phyloP scores from a whole-genome alignment of 2,888 invertebrate species.

The Gymnocheta viridis region DNA sequence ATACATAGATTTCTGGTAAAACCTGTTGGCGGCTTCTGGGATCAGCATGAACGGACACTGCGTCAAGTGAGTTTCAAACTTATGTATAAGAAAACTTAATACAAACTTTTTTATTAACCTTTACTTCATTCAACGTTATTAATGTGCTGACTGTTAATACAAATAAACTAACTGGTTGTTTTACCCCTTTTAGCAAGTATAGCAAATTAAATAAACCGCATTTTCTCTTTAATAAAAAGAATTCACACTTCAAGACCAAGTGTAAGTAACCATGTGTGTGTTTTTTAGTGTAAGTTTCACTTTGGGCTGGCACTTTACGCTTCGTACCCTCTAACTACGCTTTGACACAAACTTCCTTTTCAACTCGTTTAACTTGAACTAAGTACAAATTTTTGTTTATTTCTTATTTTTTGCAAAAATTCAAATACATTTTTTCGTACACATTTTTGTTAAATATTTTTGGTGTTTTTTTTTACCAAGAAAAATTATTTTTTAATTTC shows the following conservation, averaged over 20 bases:
- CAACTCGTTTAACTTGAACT: constrained; percentile 33
- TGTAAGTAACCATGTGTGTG: too few species aligned
- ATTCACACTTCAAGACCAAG: constrained; percentile 64
- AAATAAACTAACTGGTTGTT: not conserved
- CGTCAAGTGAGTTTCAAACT: too few species aligned
- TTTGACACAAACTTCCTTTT: constrained; percentile 65
- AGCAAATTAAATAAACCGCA: constrained; percentile 10
- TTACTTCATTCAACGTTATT: not conserved
- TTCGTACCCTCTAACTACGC: constrained; percentile 53
- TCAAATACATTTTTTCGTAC: constrained; percentile 18
- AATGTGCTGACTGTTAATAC: constrained; percentile 1
- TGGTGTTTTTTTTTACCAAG: not conserved
- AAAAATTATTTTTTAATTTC: constrained; percentile 22
- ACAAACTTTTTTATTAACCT: too few species aligned
- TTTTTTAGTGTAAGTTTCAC: not conserved
- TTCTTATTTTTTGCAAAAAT: constrained; percentile 4
- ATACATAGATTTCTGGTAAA: too few species aligned
- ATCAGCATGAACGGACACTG: too few species aligned
- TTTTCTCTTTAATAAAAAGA: constrained; percentile 48
- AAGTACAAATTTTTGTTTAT: constrained; percentile 1
- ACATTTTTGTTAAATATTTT: constrained; percentile 13
- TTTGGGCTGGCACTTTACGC: constrained; percentile 20
- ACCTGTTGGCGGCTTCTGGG: too few species aligned
- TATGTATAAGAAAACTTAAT: too few species aligned
- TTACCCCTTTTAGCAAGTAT: constrained; percentile 31